phyloP scores from a whole-genome alignment of 2,113 vertebrate genomes.

The Edolisoma coerulescens region DNA sequence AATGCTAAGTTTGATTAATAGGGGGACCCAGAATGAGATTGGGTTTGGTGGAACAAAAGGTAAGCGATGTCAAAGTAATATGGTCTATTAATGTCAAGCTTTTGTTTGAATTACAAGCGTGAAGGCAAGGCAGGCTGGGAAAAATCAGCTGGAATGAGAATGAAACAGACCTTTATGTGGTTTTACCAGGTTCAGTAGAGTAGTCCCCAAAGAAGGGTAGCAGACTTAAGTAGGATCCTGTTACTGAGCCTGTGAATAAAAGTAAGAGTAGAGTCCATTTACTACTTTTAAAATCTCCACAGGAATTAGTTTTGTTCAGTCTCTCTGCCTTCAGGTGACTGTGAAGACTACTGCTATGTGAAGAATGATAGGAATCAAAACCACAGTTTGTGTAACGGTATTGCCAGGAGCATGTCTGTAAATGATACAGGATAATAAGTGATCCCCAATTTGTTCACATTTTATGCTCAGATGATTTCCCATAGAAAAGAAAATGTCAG shows the following conservation, averaged over 20 bases:
- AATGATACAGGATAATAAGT: not conserved
- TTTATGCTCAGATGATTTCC: constrained; percentile 7
- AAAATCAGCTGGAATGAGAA: not conserved
- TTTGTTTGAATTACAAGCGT: not conserved
- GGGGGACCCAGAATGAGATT: not conserved
- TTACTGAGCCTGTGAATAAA: not conserved
- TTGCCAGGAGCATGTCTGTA: not conserved
- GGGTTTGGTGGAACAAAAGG: not conserved
- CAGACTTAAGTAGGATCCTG: not conserved
- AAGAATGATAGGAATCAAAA: not conserved
- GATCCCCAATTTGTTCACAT: not conserved
- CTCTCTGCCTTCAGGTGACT: not conserved
- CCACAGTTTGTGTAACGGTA: not conserved
- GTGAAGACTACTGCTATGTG: not conserved
- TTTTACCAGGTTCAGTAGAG: not conserved
- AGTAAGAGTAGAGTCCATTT: not conserved
- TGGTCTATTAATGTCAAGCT: not conserved
- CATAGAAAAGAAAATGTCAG: not conserved
- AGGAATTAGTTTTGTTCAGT: not conserved
- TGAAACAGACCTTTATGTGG: not conserved
- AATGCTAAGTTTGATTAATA: not conserved
- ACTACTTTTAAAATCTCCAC: not conserved
- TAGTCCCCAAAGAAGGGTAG: not conserved
- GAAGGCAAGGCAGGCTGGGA: not conserved
- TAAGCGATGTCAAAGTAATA: not conserved